Evolutionary conservation across 2,888 invertebrate genomes (phyloP), one percentile per base, ranked within the genome.

Genomic region (Doris montereyensis): DNA sequence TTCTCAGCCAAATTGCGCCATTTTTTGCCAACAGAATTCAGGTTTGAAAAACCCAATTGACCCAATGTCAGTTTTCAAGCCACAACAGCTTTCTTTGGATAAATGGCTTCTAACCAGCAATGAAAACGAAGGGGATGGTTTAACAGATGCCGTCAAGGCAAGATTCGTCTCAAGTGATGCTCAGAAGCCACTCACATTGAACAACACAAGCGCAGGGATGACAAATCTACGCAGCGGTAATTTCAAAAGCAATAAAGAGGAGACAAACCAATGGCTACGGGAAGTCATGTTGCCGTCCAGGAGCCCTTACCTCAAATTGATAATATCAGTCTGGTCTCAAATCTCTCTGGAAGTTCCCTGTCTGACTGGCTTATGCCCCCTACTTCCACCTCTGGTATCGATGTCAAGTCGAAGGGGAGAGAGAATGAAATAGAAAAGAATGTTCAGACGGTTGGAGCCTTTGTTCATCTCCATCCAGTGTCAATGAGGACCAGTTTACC

Each of bases 321-420:
- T 41, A 41, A 41, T 10, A 17, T 41, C 17, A 41, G 5, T 10
- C 52, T 41, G 8, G 17, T 10, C 17, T 41, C 17, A 10, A 41
- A 41, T 41, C 52, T 17, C 17, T 41, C 52, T 10, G 17, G 17
- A 10, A 41, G 17, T 5, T 41, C 52, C 34, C 41, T 78, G 10
- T 78, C 78, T 34, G 78, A 78, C 57, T 78, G 78, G 78, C 74
- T 78, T 21, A 8, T 78, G 78, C 41, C 72, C 5, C 74, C 73
- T 30, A 32, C 60, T 10, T 26, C 24, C 26, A 28, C 28, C 17
- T n/a, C n/a, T n/a, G n/a, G n/a, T n/a, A n/a, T n/a, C n/a, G n/a
- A n/a, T n/a, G n/a, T n/a, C n/a, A n/a, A n/a, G n/a, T n/a, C n/a
- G n/a, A n/a, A n/a, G n/a, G 13, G 1, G n/a, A 65, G 71, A 17